These are phyloP conservation scores for Festucalex cinctus DNA, from an alignment of 2,113 vertebrate genomes.

Conservation along the genomic window DNA sequence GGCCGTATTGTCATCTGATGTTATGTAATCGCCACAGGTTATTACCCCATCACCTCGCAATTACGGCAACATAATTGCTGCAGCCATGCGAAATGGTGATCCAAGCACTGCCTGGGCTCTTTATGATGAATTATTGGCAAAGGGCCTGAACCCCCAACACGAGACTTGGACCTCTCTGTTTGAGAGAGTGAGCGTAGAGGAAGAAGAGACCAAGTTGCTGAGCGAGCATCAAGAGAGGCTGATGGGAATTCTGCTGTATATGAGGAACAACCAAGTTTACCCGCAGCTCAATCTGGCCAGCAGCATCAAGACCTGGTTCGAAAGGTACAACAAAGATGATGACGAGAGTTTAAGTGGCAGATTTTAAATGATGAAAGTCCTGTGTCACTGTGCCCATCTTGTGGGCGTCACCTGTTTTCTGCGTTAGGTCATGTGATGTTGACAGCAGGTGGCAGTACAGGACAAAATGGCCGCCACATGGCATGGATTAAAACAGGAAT, in stretches of 20 bases:
- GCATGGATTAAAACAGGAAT: no score
- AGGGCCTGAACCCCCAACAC: conserved; percentile 71
- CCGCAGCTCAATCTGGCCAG: conserved; percentile 75
- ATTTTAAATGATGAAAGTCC: background rate
- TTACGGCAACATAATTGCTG: conserved; percentile 80
- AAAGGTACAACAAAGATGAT: conserved; percentile 76
- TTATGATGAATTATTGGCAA: conserved; percentile 77
- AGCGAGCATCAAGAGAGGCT: conserved; percentile 71
- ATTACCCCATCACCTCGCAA: conserved; percentile 73
- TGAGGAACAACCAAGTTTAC: conserved; percentile 87
- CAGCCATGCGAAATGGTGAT: conserved; percentile 76
- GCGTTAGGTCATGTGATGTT: no score
- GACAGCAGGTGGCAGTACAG: no score
- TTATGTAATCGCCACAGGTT: conserved; percentile 27
- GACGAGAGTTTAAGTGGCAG: background rate
- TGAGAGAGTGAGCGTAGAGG: conserved; percentile 38
- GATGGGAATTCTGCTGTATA: conserved; percentile 75
- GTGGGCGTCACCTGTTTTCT: no score
- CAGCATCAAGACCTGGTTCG: conserved; percentile 89
- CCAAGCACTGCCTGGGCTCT: conserved; percentile 73
- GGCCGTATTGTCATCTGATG: background rate
- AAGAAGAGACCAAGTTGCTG: background rate
- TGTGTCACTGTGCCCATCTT: no score
- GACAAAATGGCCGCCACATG: no score
- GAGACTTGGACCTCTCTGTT: conserved; percentile 80